Evolutionary conservation across 2,888 invertebrate genomes (phyloP), one percentile per base, ranked within the genome.

Genomic region (Heliconius ethilla): DNA sequence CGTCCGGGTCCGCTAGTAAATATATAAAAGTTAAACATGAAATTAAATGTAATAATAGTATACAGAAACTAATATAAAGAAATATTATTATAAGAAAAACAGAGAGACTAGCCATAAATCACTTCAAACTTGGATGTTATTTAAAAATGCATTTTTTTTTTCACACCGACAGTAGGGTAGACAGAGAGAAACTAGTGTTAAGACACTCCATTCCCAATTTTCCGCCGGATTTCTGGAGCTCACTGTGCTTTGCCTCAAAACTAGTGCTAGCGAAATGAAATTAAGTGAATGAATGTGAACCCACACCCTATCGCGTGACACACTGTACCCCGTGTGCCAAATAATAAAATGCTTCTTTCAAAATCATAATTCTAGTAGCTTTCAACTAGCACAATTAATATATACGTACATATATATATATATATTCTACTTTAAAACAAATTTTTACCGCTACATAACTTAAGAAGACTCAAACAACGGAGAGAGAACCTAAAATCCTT

Each of bases 401-500:
- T 89, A 89, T 91, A 89, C 87, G 86, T 89, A 89, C 78, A 90
- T 51, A 51, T 51, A 18, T 89, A 67, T 40, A 90, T 51, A 51
- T 51, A 18, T 89, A 67, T 40, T 67, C 88, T 88, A 86, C 84
- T 87, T 88, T 89, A 90, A 91, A 91, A 90, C 89, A 89, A 91
- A 90, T 88, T 87, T 92, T 88, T 91, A 92, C 92, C 91, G 91
- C 92, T 92, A 93, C 89, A 87, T 89, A 89, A 87, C 86, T 89
- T 85, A 90, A 90, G 88, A 87, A 88, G 89, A 92, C 91, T 92
- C 90, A 88, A 90, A 89, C 89, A 89, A 90, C 89, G 86, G 89
- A 88, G 89, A 91, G 90, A 92, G 92, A 92, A 92, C 90, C 91
- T 92, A 93, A 92, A 93, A 91, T 93, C 93, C 92, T 92, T 91